phyloP scores from a whole-genome alignment of 2,113 vertebrate species.

The Etheostoma cragini region DNA sequence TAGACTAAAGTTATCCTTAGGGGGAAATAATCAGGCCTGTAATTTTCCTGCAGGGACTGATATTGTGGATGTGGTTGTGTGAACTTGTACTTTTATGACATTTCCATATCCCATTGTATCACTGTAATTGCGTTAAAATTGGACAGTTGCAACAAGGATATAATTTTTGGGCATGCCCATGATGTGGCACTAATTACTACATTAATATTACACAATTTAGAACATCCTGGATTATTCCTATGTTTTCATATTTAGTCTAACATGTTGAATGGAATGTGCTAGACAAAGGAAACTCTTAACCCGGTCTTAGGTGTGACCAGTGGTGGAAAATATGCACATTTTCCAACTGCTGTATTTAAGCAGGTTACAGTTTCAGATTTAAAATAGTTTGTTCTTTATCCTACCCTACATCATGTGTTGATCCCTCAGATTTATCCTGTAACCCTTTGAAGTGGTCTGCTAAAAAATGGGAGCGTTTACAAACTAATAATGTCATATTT shows the following conservation, averaged over 20 bases:
- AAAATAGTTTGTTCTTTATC: neutral
- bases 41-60: slow-evolving; percentile 8
- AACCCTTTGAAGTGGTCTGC: neutral
- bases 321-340: neutral
- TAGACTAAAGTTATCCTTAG: slow-evolving; percentile 31
- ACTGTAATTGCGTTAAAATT: neutral
- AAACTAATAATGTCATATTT: neutral
- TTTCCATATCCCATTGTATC: slow-evolving; percentile 7
- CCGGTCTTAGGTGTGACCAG: neutral
- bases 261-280: neutral
- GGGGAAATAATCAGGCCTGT: slow-evolving; percentile 9
- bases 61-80: neutral
- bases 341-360: no score
- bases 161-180: neutral
- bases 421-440: neutral
- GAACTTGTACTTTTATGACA: slow-evolving; percentile 13
- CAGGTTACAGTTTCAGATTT: neutral
- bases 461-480: neutral
- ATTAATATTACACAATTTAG: neutral
- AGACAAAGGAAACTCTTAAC: neutral
- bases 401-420: neutral
- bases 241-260: neutral
- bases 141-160: neutral
- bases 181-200: neutral
- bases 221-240: neutral